Evolutionary conservation across 2,888 invertebrate species (phyloP), one percentile per base, ranked within the genome.

Genomic region (Ichneumoninae sp.): DNA sequence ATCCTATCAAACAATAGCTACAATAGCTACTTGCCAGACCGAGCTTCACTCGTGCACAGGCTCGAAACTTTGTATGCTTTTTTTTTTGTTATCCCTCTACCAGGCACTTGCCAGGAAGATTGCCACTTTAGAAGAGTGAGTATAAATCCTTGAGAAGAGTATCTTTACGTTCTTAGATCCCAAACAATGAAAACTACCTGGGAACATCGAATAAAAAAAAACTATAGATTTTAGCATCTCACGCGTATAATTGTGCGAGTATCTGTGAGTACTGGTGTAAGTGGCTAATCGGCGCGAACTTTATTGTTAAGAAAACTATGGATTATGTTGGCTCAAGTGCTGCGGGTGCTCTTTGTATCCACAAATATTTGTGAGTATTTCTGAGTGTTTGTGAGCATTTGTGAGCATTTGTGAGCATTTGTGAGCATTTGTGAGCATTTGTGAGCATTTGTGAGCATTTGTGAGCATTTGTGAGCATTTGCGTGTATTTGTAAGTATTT

Each of bases 1-100:
- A 66, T 50, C 69, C 30, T 30, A 52, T 73, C 57, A 73, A 40
- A 22, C 73, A 26, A 73, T 60, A 52, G 30, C 69, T 30, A 52
- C 50, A 60, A 74, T 33, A 47, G 40, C 26, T 63, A 74, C 47
- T 30, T 30, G 30, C n/a, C 4, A 47, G 30, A 63, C 26, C 47
- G 7, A 60, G 63, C 30, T 33, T 63, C 6, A 57, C 57, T 57
- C 22, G 57, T 57, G 22, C 30, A 26, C 16, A 63, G 5, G 47
- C 33, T 63, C 36, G 33, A 36, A 10, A 26, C 60, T 68, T 68
- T 70, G 13, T 47, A 47, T 47, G 13, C 44, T 70, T 16, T 52
- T 50, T 50, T 50, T 69, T n/a, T 70, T 52, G 7, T 6, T 26
- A 50, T 50, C 33, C 10, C 50, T 50, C 22, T 33, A 3, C 2